phyloP scores from a whole-genome alignment of 2,113 vertebrate genomes.

The Bujurquina vittata region DNA sequence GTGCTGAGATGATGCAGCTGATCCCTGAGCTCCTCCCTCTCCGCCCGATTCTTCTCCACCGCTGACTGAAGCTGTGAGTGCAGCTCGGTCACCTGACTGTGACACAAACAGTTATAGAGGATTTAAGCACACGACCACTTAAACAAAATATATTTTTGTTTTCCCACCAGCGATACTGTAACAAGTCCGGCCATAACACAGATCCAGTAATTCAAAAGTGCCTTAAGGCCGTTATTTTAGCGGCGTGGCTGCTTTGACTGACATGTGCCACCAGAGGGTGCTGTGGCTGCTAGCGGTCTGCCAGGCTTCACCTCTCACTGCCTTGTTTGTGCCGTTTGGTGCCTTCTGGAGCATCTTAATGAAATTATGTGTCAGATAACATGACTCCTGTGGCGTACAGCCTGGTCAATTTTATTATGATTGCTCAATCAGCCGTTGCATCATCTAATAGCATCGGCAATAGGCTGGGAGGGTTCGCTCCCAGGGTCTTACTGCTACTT shows the following conservation, averaged over 20 bases:
- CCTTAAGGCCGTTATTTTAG: background rate
- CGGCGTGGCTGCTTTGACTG: too few species aligned
- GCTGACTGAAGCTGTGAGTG: slow-evolving; percentile 72
- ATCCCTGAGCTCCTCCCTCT: slow-evolving; percentile 81
- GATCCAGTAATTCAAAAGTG: background rate
- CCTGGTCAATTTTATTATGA: too few species aligned
- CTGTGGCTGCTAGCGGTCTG: too few species aligned
- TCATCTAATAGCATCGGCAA: too few species aligned
- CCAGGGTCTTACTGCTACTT: fast-evolving
- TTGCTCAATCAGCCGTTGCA: too few species aligned
- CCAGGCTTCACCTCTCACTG: too few species aligned
- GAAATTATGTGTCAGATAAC: too few species aligned
- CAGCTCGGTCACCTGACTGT: slow-evolving; percentile 84
- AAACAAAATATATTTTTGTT: background rate
- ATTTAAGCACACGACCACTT: background rate
- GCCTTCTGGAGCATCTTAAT: too few species aligned
- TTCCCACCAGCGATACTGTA: background rate
- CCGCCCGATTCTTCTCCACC: slow-evolving; percentile 81
- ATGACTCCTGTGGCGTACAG: too few species aligned
- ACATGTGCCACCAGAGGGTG: too few species aligned
- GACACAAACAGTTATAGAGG: background rate
- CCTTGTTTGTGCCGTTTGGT: too few species aligned
- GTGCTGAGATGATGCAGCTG: slow-evolving; percentile 80
- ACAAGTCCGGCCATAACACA: background rate
- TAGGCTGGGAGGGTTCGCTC: background rate